Base-by-base conservation (phyloP, 2,888 invertebrate species). In the Troides aeacus region DNA sequence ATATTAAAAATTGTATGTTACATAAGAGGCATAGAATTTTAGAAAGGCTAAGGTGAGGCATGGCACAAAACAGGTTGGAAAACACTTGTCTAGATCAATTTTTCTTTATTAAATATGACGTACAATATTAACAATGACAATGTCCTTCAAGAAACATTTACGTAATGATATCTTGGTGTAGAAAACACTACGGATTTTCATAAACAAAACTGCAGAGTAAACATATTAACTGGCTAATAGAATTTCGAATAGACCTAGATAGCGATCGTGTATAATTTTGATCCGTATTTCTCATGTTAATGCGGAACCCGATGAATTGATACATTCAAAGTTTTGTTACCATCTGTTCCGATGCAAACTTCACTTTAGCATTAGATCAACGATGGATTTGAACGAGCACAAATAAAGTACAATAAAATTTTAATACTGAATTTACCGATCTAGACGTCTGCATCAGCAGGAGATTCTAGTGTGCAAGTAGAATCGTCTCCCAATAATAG, bases 231-330 rank as follows among this genome's bases (percentile, higher is more conserved):
- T 5, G 12, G 8, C 58, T 58, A 24, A 59, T 59, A 59, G 59
- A 64, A 64, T 58, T 58, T 64, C 58, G 23, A 58, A 64, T 58
- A 15, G 15, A 23, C n/a, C 24, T 56, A 12, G 36, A 21, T 36
- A 64, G 21, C 18, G 36, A 1, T 36, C 61, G 42, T 21, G 39
- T 46, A 39, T n/a, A 42, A 36, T 62, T 46, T 42, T 2, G 18
- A 62, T 42, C 3, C 7, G 0, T 53, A 62, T 62, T 21, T 46
- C 42, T 46, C n/a, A 62, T 42, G 62, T 46, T 42, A 62, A 62
- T 62, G 12, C 21, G 4, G 36, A 8, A 5, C 62, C 42, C 60
- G n/a, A n/a, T 62, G 61, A 42, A 21, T 36, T 21, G 18, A 58
- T 15, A 17, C 57, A 39, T 12, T n/a, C 30, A 8, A 58, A 36